A percentile compares a stretch with the other conserved stretches of the same genome.
These are phyloP conservation scores for Zapornia atra DNA, from an alignment of 2,113 vertebrate genomes.

Conservation along the genomic window DNA sequence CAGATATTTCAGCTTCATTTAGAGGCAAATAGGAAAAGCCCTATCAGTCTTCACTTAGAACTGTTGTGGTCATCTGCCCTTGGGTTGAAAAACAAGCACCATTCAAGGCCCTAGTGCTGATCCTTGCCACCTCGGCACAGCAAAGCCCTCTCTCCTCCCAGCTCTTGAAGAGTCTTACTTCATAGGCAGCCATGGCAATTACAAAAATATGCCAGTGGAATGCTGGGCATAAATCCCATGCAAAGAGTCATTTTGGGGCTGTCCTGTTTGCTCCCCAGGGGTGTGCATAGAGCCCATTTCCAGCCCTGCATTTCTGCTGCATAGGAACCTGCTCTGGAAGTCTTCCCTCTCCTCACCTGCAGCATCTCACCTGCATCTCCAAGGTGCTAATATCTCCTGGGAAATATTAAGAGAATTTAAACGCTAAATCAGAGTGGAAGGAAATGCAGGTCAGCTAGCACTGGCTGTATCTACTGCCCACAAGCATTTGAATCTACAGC, in stretches of 20 bases:
- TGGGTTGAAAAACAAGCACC: neutral
- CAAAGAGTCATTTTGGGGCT: neutral
- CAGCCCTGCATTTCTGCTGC: neutral
- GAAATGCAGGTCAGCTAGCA: neutral
- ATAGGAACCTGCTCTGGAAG: neutral
- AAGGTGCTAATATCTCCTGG: neutral
- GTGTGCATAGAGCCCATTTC: neutral
- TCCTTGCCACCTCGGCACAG: neutral
- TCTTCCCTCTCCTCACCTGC: neutral
- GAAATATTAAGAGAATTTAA: neutral
- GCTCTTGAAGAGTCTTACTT: neutral
- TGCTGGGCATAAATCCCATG: neutral
- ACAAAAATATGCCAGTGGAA: neutral
- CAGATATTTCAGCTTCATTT: neutral
- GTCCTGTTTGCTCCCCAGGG: neutral
- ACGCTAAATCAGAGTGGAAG: neutral
- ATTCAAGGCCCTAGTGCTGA: neutral
- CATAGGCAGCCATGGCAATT: neutral
- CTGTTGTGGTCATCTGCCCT: neutral
- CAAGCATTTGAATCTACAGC: neutral
- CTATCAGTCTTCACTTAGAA: neutral
- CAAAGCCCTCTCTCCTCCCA: neutral
- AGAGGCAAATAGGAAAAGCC: neutral
- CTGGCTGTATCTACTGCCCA: neutral
- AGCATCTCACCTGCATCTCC: neutral